These are phyloP conservation scores for Lagocephalus sceleratus DNA, from an alignment of 2,797 vertebrate species.

Conservation along the genomic window DNA sequence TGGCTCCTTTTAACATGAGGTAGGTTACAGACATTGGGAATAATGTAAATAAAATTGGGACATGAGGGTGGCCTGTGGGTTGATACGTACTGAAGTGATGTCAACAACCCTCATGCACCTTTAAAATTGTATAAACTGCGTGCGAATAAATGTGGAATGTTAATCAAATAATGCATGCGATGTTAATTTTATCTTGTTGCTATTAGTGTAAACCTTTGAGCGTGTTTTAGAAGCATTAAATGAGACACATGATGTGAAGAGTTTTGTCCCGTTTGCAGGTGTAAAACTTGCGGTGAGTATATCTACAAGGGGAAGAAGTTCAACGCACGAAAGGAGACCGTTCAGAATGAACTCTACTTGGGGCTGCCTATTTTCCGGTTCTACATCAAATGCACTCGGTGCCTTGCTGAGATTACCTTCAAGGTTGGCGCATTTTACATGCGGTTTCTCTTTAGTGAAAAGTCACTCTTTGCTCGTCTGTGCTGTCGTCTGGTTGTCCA, in stretches of 20 bases:
- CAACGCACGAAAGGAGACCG: constrained; percentile 93
- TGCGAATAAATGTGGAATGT: no score
- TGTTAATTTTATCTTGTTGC: no score
- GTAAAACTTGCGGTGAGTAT: constrained; percentile 97
- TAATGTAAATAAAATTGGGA: no score
- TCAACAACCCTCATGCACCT: no score
- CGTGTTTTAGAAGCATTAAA: no score
- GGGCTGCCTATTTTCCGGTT: constrained; percentile 97
- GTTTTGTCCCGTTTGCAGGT: constrained; percentile 81
- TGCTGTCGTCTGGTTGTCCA: background rate
- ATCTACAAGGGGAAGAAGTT: constrained; percentile 99
- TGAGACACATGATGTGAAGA: no score
- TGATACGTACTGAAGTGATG: no score
- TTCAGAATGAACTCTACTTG: constrained; percentile 89
- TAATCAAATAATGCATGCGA: no score
- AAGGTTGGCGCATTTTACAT: constrained; percentile 75
- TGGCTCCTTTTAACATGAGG: constrained; percentile 98
- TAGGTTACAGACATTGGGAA: constrained; percentile 44
- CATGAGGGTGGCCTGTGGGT: no score
- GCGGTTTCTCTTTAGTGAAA: background rate
- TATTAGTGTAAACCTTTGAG: no score
- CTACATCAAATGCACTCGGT: constrained; percentile 96
- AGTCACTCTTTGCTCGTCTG: background rate
- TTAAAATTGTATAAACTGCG: no score
- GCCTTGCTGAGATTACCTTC: constrained; percentile 96